Percentiles rank a stretch among this genome's conserved stretches.
Evolutionary conservation across 92 coral and sea anemone genomes (phyloP).

Genomic region (Blastomussa wellsi): DNA sequence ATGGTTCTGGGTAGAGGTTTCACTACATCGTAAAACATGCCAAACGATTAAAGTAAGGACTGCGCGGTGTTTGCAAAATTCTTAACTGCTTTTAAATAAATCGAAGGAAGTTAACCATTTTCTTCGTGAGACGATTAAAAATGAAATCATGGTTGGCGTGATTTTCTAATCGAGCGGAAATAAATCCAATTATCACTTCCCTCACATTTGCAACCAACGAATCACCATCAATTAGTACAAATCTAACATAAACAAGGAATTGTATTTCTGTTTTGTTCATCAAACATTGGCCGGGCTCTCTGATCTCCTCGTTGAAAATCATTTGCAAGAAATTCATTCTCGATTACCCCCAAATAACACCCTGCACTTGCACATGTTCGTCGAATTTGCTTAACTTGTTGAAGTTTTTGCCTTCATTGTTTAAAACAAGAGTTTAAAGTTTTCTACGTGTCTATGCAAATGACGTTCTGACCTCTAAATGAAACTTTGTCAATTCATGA

Average conservation of each 20-base stretch:
- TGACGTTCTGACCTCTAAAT: conserved; percentile 16
- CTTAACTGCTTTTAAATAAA: neutral
- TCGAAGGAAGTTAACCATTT: neutral
- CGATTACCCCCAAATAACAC: neutral
- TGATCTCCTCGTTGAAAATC: neutral
- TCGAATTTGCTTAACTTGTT: neutral
- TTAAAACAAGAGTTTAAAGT: neutral
- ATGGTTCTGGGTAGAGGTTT: neutral
- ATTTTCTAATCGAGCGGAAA: conserved; percentile 14
- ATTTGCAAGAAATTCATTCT: neutral
- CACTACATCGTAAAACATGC: neutral
- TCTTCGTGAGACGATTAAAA: neutral
- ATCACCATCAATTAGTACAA: conserved; percentile 11
- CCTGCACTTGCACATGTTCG: neutral
- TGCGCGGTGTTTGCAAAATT: neutral
- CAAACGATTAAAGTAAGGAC: neutral
- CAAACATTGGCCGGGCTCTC: neutral
- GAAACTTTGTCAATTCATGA: neutral
- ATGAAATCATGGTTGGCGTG: conserved; percentile 1
- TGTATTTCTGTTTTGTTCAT: neutral
- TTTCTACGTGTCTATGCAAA: conserved; percentile 11
- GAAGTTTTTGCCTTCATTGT: neutral
- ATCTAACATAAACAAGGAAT: conserved; percentile 4
- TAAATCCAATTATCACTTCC: conserved; percentile 4
- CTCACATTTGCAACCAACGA: neutral